Percentiles rank a stretch among this genome's conserved stretches.
phyloP scores from a whole-genome alignment of 2,797 vertebrate species.

The Chelon auratus region DNA sequence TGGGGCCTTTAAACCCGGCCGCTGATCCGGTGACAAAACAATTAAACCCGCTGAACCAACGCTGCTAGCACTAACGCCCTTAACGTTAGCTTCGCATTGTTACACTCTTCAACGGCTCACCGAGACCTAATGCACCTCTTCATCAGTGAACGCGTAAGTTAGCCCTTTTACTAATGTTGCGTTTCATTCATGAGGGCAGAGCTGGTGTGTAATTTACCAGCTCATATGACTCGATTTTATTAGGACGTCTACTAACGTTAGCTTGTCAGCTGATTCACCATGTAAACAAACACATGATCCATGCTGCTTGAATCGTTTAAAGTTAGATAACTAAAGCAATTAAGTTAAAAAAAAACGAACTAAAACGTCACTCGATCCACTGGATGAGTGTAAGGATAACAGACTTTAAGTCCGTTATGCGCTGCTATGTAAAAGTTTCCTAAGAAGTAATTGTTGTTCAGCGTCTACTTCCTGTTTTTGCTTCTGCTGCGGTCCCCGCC shows the following conservation, averaged over 20 bases:
- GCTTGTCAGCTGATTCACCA: constrained; percentile 68
- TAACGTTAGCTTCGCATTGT: constrained; percentile 46
- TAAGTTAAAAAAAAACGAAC: background rate
- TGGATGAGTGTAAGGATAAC: rapidly evolving
- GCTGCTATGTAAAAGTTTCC: constrained; percentile 57
- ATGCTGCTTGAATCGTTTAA: background rate
- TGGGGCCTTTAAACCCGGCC: constrained; percentile 26
- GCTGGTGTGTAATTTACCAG: constrained; percentile 22
- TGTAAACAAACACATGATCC: constrained; percentile 75
- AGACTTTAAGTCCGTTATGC: background rate
- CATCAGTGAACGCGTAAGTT: rapidly evolving
- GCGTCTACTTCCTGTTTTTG: constrained; percentile 50
- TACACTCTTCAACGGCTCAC: background rate
- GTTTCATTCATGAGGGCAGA: constrained; percentile 17
- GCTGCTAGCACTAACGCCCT: constrained; percentile 14
- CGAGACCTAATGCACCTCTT: rapidly evolving
- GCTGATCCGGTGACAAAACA: constrained; percentile 19
- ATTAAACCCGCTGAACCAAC: constrained; percentile 5
- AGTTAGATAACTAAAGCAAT: too few relatives aligned
- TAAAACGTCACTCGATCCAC: rapidly evolving
- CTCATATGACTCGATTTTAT: constrained; percentile 56
- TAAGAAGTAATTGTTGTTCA: constrained; percentile 31
- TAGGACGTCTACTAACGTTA: constrained; percentile 55
- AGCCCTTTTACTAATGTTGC: background rate
- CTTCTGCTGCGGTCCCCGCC: constrained; percentile 1